These are phyloP conservation scores for Agrotis segetum DNA, from an alignment of 2,888 invertebrate genomes.

Conservation along the genomic window DNA sequence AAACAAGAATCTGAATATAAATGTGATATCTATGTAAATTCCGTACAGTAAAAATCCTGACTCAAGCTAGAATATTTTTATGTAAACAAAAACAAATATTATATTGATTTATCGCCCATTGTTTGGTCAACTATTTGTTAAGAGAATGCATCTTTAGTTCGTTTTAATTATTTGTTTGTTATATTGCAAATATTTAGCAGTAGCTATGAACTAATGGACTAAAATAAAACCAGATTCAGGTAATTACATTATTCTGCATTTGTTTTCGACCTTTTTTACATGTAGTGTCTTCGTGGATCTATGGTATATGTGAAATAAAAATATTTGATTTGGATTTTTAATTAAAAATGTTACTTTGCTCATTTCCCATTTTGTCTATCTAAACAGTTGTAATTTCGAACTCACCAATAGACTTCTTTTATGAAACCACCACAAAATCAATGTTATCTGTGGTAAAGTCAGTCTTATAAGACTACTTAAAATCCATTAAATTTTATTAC, in stretches of 20 bases:
- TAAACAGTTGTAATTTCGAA: not conserved
- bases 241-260: too few species aligned
- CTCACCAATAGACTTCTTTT: accelerated
- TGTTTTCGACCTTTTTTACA: too few species aligned
- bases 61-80: conserved; percentile 18
- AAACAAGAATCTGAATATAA: conserved; percentile 3
- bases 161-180: not conserved
- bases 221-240: not conserved
- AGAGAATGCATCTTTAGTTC: conserved; percentile 1
- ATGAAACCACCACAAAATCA: not conserved
- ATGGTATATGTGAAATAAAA: too few species aligned
- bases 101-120: conserved; percentile 17
- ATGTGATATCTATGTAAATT: conserved; percentile 30
- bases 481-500: conserved; percentile 3
- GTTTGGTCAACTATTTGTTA: conserved; percentile 19
- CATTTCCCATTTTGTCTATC: too few species aligned
- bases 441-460: not conserved
- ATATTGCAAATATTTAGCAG: not conserved
- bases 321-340: too few species aligned
- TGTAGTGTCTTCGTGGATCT: too few species aligned
- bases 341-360: not conserved
- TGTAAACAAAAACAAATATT: conserved; percentile 46
- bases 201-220: not conserved
- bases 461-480: not conserved
- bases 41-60: conserved; percentile 8